Base-by-base conservation (phyloP, 2,797 vertebrate genomes). In the Macropodus opercularis region DNA sequence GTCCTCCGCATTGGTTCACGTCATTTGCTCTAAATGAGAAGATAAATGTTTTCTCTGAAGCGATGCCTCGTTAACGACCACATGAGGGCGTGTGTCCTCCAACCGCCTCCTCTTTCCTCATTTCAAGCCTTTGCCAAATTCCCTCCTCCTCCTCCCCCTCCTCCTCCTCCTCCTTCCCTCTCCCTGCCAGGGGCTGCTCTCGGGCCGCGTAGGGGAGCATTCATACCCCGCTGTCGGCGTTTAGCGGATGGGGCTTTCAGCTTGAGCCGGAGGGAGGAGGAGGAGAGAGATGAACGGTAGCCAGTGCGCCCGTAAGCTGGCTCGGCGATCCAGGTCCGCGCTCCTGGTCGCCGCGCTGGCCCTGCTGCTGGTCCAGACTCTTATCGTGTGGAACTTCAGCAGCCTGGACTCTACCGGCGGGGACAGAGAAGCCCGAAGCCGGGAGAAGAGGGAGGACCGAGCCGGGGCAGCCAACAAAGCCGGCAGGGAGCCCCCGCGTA, bases 321-420 rank as follows among this genome's bases (percentile, higher is more conserved):
- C 94, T 80, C 93, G 95, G 77, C 95, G 95, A 79, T 95, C 94
- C 77, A 90, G 88, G 80, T 95, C 95, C 48, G 95, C 93, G 49
- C 89, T 96, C 67, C 89, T 97, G 69, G 86, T 95, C 47, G 93
- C 93, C 34, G 95, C 94, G 42, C 91, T 96, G 80, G 93, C 91
- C 15, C 93, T 96, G 52, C 91, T 98, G 90, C 92, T 98, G 70
- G 79, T 98, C 81, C 96, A 98, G 93, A 97, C 95, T 26, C 95
- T 98, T 70, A 86, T 97, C 73, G 94, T 96, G 79, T 97, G 96
- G 96, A 98, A 96, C 94, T 96, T 98, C 93, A 95, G 93, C 91
- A 95, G 93, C 89, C 89, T 98, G 69, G 96, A 98, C 86, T 91
- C 94, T 1, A 87, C 92, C 7, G 92, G 90, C 53, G 92, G 94